Conservation (phyloP, 2,888 invertebrate genomes). For the Chrysolina haemoptera region DNA sequence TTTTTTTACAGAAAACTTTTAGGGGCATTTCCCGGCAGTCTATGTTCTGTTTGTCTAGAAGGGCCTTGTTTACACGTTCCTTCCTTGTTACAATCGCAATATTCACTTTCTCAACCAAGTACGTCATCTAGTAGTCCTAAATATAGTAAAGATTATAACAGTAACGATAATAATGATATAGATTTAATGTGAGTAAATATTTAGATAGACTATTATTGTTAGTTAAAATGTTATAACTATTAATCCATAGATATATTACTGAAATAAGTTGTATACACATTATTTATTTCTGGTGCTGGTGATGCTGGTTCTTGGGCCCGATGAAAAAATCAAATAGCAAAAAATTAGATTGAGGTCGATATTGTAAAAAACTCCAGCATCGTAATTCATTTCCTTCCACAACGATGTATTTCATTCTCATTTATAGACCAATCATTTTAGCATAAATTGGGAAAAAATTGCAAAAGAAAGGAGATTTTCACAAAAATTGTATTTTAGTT, state of each 20-base stretch:
- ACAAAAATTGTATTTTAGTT: too few species aligned
- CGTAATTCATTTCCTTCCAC: too few species aligned
- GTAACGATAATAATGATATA: constrained; percentile 16
- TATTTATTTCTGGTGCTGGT: too few species aligned
- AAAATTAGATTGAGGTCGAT: too few species aligned
- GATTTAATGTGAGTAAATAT: background rate
- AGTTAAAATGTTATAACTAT: background rate
- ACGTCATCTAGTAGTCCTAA: constrained; percentile 26
- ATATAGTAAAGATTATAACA: constrained; percentile 20
- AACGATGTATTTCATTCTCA: too few species aligned
- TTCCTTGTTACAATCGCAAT: constrained; percentile 48
- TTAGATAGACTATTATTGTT: background rate
- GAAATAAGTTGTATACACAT: too few species aligned
- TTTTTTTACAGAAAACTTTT: constrained; percentile 65
- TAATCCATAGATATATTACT: background rate
- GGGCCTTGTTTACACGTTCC: constrained; percentile 63
- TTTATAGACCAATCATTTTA: too few species aligned
- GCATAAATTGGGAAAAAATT: too few species aligned
- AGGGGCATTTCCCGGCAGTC: constrained; percentile 62
- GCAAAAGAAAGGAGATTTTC: too few species aligned
- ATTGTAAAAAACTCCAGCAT: too few species aligned
- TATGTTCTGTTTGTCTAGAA: constrained; percentile 66
- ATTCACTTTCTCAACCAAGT: constrained; percentile 32
- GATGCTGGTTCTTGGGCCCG: too few species aligned
- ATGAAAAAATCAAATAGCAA: too few species aligned